phyloP scores from a whole-genome alignment of 37 sponge, comb jelly and placozoan species.

The Eunapius fragilis region DNA sequence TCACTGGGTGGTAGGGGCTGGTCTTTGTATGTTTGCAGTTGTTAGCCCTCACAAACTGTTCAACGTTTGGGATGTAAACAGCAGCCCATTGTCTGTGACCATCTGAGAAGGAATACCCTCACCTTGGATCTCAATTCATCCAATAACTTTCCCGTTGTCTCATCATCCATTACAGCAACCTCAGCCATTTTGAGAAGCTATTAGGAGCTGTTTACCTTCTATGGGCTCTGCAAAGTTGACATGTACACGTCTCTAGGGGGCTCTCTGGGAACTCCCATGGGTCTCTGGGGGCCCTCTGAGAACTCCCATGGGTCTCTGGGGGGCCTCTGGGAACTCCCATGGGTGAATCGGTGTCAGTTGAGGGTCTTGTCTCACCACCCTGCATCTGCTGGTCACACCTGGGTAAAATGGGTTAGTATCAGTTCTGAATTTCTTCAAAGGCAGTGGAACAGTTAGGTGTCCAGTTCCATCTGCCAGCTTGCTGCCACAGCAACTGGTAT shows the following conservation, averaged over 20 bases:
- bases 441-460: no score
- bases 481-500: no score
- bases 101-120: constrained; percentile 28
- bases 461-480: no score
- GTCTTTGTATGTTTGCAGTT: neutral
- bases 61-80: neutral
- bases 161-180: neutral
- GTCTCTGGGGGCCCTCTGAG: no score
- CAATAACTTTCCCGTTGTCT: constrained; percentile 1
- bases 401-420: no score
- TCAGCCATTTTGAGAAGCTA: neutral
- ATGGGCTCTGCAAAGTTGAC: constrained; percentile 7
- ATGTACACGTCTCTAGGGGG: constrained; percentile 20
- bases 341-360: constrained; percentile 1
- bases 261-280: no score
- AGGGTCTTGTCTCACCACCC: neutral
- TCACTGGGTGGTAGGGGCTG: no score
- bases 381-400: neutral
- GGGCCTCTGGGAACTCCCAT: no score
- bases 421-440: no score
- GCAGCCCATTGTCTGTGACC: constrained; percentile 44
- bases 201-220: neutral
- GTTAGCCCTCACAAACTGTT: constrained; percentile 24
- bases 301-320: no score
- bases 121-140: neutral